These are phyloP conservation scores for Diarsia brunnea DNA, from an alignment of 2,888 invertebrate genomes.

Conservation along the genomic window DNA sequence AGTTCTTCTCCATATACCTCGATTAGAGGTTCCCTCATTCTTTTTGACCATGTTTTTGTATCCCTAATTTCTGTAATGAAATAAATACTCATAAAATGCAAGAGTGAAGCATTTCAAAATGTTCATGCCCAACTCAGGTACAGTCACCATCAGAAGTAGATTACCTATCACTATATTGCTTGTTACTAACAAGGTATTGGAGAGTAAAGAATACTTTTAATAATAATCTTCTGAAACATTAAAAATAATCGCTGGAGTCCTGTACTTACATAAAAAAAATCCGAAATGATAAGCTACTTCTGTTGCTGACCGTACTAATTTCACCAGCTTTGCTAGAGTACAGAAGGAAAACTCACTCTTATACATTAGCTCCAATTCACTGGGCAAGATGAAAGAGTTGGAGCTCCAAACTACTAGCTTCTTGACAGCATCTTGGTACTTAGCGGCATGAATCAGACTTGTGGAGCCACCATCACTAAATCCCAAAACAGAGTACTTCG, in stretches of 20 bases:
- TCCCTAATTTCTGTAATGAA: conserved; percentile 92
- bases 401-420: conserved; percentile 95
- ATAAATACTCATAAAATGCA: neutral
- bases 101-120: neutral
- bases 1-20: conserved; percentile 94
- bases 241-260: too few species aligned
- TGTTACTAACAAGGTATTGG: too few species aligned
- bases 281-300: too few species aligned
- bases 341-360: conserved; percentile 70
- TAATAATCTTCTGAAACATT: too few species aligned
- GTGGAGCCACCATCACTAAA: conserved; percentile 98
- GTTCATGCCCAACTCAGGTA: neutral
- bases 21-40: conserved; percentile 93
- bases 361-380: conserved; percentile 89
- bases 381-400: conserved; percentile 93
- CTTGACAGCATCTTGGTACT: conserved; percentile 92
- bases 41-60: conserved; percentile 94
- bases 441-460: conserved; percentile 94
- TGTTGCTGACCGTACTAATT: neutral
- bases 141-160: too few species aligned
- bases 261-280: too few species aligned
- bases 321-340: neutral
- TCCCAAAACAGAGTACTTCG: conserved; percentile 94
- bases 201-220: too few species aligned
- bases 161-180: too few species aligned